These are phyloP conservation scores for Aplidium turbinatum DNA, from an alignment of 23 tunicate genomes.

Conservation along the genomic window DNA sequence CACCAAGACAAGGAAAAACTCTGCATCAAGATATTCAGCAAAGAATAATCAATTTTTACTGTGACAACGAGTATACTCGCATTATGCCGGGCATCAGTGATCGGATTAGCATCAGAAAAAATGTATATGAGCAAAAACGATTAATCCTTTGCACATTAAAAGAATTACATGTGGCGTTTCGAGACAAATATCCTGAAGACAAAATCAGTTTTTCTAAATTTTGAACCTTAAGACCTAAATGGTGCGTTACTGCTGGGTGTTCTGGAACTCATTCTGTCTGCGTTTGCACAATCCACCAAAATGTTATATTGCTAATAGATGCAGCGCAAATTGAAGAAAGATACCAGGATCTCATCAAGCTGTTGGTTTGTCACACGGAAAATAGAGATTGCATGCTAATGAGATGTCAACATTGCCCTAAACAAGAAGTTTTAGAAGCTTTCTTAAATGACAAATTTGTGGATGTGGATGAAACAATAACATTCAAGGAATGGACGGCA, in stretches of 20 bases:
- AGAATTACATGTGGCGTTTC: constrained; percentile 4
- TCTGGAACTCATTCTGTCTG: constrained; percentile 28
- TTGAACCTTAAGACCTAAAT: constrained; percentile 8
- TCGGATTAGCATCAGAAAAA: constrained; percentile 8
- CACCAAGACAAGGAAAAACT: constrained; percentile 5
- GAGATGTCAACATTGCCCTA: constrained; percentile 5
- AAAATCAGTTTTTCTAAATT: constrained; percentile 27
- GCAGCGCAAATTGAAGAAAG: constrained; percentile 8
- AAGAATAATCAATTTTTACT: constrained; percentile 11
- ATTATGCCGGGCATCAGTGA: constrained; percentile 23
- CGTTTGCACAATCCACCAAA: constrained; percentile 12
- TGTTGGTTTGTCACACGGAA: constrained; percentile 16
- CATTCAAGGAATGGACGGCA: constrained; percentile 26
- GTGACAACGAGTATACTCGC: constrained; percentile 6
- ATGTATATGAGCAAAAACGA: constrained; percentile 9
- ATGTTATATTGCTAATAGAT: constrained; percentile 19
- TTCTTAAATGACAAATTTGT: too few relatives aligned
- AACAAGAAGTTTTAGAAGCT: constrained; percentile 13
- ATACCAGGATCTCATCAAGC: constrained; percentile 13
- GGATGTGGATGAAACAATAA: too few relatives aligned
- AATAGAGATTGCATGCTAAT: constrained; percentile 21
- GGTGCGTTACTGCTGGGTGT: constrained; percentile 29
- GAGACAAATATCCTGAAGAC: constrained; percentile 1
- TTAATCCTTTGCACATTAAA: constrained; percentile 13
- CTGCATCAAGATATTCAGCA: constrained; percentile 1